These are phyloP conservation scores for Clarias fuscus DNA, from an alignment of 2,797 vertebrate genomes.

Conservation along the genomic window DNA sequence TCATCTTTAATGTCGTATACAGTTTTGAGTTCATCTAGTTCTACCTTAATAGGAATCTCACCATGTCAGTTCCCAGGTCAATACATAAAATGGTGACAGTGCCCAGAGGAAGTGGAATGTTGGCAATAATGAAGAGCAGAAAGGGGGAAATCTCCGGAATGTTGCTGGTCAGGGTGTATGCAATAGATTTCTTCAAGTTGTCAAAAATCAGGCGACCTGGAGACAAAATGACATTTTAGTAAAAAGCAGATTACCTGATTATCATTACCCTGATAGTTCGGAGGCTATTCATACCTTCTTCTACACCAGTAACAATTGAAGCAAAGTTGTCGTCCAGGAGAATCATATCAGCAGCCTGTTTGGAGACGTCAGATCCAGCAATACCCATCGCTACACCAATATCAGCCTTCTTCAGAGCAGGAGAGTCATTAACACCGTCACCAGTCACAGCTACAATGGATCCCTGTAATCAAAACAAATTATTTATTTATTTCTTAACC, in stretches of 20 bases:
- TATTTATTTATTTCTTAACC: neutral
- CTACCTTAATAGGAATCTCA: constrained; percentile 50
- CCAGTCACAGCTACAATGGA: constrained; percentile 96
- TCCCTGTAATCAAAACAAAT: constrained; percentile 71
- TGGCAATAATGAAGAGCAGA: constrained; percentile 93
- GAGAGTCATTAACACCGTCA: constrained; percentile 96
- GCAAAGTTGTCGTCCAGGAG: constrained; percentile 96
- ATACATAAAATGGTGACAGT: constrained; percentile 98
- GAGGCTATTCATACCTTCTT: constrained; percentile 81
- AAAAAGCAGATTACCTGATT: neutral
- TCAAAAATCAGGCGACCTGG: constrained; percentile 97
- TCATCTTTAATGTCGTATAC: neutral
- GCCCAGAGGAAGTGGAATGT: constrained; percentile 93
- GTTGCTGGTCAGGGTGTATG: constrained; percentile 97
- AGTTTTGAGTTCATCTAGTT: neutral
- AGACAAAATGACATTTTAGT: neutral
- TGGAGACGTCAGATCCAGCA: constrained; percentile 93
- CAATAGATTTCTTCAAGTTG: constrained; percentile 98
- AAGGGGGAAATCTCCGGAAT: constrained; percentile 98
- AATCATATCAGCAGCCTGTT: constrained; percentile 98
- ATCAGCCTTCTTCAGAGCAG: constrained; percentile 94
- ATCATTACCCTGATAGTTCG: neutral
- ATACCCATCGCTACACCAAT: constrained; percentile 97
- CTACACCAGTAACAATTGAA: constrained; percentile 95
- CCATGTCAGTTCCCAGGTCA: constrained; percentile 98